Evolutionary conservation across 2,888 invertebrate species (phyloP), one percentile per base, ranked within the genome.

Genomic region (Cylindroiulus punctatus): DNA sequence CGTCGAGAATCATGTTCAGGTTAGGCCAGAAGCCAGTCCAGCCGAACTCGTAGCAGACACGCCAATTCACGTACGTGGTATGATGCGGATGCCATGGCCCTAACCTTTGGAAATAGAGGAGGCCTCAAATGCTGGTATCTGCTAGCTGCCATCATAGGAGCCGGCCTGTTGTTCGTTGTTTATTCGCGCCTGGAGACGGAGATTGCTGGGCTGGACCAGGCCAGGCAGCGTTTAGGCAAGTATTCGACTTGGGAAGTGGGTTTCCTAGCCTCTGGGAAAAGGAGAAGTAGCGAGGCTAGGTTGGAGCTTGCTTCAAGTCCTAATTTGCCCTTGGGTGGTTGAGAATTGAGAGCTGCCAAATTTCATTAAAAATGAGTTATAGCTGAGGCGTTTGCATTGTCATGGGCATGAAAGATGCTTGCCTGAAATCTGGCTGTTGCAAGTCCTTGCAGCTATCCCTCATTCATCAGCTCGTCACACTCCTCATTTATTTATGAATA

Each of bases 171-270:
- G 7, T 42, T 86, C 76, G 40, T 40, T n/a, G 22, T 86, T 14
- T 36, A 83, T 85, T 84, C 85, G 42, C 44, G 40, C n/a, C 7
- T 42, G 81, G 40, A 42, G 40, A 22, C 85, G 17, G 65, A 85
- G 19, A 85, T 85, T 26, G 57, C 85, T 17, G 42, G 32, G 8
- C 32, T 85, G 19, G 65, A 85, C 36, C 57, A 65, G 30, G 85
- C 65, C 36, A 57, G 85, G 36, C 32, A 76, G n/a, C 32, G 85
- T 40, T 19, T 85, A 76, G 85, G 85, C 42, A 85, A 65, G 84
- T 84, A 44, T 32, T 22, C 14, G 26, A 76, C 26, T n/a, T 76
- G 14, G 14, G 26, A 8, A 83, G 19, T 32, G n/a, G n/a, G 5
- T 8, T 83, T 40, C 19, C 12, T 83, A 8, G n/a, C 30, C n/a